phyloP scores from a whole-genome alignment of 2,888 invertebrate species.

The Drosophila infuscata region DNA sequence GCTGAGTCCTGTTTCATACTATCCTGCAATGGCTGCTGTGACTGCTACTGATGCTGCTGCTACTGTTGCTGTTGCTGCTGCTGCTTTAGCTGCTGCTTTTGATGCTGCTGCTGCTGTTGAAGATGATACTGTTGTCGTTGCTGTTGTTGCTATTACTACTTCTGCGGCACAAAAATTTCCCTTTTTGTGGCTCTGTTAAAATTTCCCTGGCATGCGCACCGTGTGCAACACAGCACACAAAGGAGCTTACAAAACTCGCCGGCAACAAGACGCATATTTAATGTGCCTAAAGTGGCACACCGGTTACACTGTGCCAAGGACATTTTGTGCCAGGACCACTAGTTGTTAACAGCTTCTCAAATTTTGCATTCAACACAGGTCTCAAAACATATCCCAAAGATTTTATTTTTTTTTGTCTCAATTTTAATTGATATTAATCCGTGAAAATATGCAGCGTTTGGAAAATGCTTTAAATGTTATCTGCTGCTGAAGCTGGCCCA shows the following conservation, averaged over 20 bases:
- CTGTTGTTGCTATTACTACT: conserved; percentile 36
- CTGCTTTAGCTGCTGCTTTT: conserved; percentile 12
- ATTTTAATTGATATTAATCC: neutral
- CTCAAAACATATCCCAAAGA: conserved; percentile 8
- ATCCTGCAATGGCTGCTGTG: conserved; percentile 52
- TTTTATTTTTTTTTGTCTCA: neutral
- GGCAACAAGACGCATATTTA: conserved; percentile 55
- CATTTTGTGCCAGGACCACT: conserved; percentile 12
- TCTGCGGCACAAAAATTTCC: conserved; percentile 72
- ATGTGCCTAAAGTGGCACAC: conserved; percentile 14
- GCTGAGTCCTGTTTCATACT: conserved; percentile 80
- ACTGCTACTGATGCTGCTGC: conserved; percentile 27
- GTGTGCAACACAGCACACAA: conserved; percentile 31
- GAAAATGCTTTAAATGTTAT: conserved; percentile 1
- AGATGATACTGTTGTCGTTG: conserved; percentile 16
- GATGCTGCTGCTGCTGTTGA: conserved; percentile 19
- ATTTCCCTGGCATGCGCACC: conserved; percentile 76
- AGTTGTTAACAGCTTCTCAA: conserved; percentile 32
- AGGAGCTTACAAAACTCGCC: conserved; percentile 29
- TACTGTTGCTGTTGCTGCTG: conserved; percentile 27
- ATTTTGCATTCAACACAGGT: conserved; percentile 4
- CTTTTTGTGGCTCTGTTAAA: conserved; percentile 63
- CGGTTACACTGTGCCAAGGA: conserved; percentile 28
- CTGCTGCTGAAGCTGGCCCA: neutral
- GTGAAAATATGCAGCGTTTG: neutral